A percentile compares a stretch with the other conserved stretches of the same genome.
These are phyloP conservation scores for Intellagama lesueurii DNA, from an alignment of 2,797 vertebrate genomes.

Conservation along the genomic window DNA sequence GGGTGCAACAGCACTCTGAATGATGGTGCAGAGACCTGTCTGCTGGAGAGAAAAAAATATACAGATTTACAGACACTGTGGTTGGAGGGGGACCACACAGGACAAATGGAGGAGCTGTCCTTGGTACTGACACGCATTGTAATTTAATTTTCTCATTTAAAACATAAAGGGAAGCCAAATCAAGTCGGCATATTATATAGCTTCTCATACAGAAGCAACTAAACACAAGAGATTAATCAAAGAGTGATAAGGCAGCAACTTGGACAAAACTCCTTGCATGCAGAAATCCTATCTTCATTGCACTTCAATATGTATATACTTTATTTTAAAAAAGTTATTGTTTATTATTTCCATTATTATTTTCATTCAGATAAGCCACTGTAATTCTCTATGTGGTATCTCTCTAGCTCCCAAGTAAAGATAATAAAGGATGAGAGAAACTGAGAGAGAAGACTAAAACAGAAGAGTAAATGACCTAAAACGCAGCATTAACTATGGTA, in stretches of 20 bases:
- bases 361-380: too few species aligned
- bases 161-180: neutral
- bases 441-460: neutral
- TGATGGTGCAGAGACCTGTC: neutral
- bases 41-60: neutral
- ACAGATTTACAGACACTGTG: neutral
- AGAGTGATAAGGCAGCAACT: neutral
- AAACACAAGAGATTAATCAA: neutral
- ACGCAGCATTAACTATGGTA: neutral
- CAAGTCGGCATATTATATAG: neutral
- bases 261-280: neutral
- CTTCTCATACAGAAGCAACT: neutral
- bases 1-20: neutral
- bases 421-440: neutral
- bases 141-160: slow-evolving; percentile 16
- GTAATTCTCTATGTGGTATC: neutral
- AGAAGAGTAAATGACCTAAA: neutral
- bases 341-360: too few species aligned
- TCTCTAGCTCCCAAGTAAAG: neutral
- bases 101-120: neutral
- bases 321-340: too few species aligned
- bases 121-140: neutral
- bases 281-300: too few species aligned
- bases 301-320: too few species aligned
- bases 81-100: neutral